phyloP scores from a whole-genome alignment of 2,888 invertebrate species.

The Smittia aterrima region DNA sequence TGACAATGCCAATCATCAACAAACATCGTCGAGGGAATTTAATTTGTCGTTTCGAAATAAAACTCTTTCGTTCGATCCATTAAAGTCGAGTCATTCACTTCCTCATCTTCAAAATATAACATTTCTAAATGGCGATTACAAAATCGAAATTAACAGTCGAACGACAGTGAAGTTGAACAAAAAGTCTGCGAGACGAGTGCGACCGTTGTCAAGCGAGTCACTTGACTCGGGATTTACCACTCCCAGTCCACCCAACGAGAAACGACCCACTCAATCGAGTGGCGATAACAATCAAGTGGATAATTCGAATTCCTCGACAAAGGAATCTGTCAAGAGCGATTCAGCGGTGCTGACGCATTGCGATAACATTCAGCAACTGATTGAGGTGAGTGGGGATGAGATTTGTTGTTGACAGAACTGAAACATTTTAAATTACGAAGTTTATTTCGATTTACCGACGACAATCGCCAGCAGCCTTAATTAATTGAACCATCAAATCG shows the following conservation, averaged over 20 bases:
- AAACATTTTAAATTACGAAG: too few relatives aligned
- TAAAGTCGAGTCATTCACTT: slow-evolving; percentile 34
- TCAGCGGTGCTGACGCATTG: slow-evolving; percentile 50
- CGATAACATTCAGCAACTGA: slow-evolving; percentile 53
- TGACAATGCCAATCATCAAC: neutral
- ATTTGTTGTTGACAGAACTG: too few relatives aligned
- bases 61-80: slow-evolving; percentile 19
- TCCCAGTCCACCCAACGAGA: slow-evolving; percentile 59
- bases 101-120: slow-evolving; percentile 26
- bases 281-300: neutral
- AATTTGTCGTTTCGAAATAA: slow-evolving; percentile 19
- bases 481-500: too few relatives aligned
- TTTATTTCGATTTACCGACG: too few relatives aligned
- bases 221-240: slow-evolving; percentile 61
- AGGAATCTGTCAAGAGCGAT: neutral
- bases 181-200: slow-evolving; percentile 51
- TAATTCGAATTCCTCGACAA: neutral
- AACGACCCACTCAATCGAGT: neutral
- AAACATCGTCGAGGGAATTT: too few relatives aligned
- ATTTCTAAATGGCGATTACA: slow-evolving; percentile 17
- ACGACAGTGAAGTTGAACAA: neutral
- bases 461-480: too few relatives aligned
- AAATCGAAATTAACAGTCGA: slow-evolving; percentile 23
- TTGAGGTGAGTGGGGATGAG: slow-evolving; percentile 52
- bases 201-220: slow-evolving; percentile 52